These are phyloP conservation scores for Macrotus californicus DNA, from an alignment of 2,113 vertebrate genomes.

Conservation along the genomic window DNA sequence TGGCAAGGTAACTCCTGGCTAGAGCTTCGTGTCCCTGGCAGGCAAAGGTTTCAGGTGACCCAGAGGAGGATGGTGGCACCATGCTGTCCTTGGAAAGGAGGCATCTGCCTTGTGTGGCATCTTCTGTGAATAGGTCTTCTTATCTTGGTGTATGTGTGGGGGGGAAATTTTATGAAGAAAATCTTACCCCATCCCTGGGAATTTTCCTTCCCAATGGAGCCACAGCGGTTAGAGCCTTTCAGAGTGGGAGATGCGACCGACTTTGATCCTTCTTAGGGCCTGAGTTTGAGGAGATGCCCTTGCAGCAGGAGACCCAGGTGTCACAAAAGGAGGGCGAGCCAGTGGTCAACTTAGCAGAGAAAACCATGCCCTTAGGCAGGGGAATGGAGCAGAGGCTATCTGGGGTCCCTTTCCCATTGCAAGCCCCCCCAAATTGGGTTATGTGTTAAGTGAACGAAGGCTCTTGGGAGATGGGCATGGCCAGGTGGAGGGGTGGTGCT, in stretches of 20 bases:
- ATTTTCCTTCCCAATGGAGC: neutral
- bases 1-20: neutral
- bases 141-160: neutral
- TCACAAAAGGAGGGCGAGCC: neutral
- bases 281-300: neutral
- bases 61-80: neutral
- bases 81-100: neutral
- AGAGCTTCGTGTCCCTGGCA: neutral
- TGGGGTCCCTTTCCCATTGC: neutral
- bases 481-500: neutral
- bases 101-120: neutral
- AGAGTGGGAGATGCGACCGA: neutral
- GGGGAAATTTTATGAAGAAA: neutral
- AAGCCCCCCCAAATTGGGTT: neutral
- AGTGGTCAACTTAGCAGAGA: no score
- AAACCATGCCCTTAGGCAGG: neutral
- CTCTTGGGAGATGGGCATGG: neutral
- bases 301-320: neutral
- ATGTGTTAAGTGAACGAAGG: neutral
- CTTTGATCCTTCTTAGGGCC: neutral
- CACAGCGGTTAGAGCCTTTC: neutral
- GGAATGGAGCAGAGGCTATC: neutral
- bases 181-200: fast-evolving
- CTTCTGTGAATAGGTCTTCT: neutral
- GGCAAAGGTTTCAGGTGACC: neutral